Evolutionary conservation across 2,797 vertebrate genomes (phyloP), one percentile per base, ranked within the genome.

Genomic region (Steatocranus sp.): DNA sequence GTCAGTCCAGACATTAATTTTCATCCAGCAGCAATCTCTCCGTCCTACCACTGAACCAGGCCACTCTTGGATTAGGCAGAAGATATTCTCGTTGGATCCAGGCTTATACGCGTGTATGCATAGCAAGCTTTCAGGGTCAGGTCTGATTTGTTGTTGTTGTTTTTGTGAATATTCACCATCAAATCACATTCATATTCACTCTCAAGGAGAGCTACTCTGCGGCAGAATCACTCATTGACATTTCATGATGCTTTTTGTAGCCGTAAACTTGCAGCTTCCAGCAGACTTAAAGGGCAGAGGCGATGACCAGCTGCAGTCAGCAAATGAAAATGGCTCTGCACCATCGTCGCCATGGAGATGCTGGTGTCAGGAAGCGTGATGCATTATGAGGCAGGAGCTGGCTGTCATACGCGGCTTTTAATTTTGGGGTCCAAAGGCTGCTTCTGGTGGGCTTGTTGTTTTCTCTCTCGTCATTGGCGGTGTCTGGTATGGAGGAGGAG

Each of bases 271-370:
- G 36, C 85, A 54, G 82, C 80, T 75, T 84, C 73, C 86, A 74
- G 80, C 66, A 74, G 43, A 87, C 70, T n/a, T 11, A 90, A 89
- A 88, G 83, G 88, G 66, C 86, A 91, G 85, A 86, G 82, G 83
- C 75, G 63, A 88, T 6, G 75, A 88, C n/a, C 50, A 70, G 81
- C 86, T 82, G 85, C 91, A 88, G 89, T 91, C 92, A 89, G 91
- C 89, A 85, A 50, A 87, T 80, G 75, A 89, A 86, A 88, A 88
- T 85, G 84, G 81, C 91, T 86, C 86, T 90, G 92, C 92, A 91
- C 87, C 87, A 88, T 80, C 11, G 70, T 92, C 50, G 38, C 89
- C 83, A 87, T 89, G 87, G 89, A 85, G 84, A 93, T 38, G 82
- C 12, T 5, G 53, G 80, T 83, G 87, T 93, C 92, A 91, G 88